Evolutionary conservation across 64 coral and sea anemone species (phyloP).

Genomic region (Cladopsammia gracilis): DNA sequence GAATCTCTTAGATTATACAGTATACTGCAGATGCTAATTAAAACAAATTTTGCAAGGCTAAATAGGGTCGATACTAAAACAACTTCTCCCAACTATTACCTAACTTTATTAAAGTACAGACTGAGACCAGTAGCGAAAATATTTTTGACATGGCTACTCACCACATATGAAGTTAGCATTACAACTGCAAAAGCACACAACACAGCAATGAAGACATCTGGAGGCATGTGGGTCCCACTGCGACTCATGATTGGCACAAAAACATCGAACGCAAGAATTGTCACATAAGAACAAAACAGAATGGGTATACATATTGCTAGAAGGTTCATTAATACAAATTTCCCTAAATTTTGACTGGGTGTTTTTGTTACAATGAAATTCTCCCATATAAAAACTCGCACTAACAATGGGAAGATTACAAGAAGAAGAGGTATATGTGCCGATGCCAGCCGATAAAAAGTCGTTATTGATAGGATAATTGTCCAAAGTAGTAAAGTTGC

Average conservation of each 20-base stretch:
- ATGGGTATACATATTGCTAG: slow-evolving; percentile 61
- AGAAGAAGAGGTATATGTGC: slow-evolving; percentile 80
- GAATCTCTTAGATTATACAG: too few relatives aligned
- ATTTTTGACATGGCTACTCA: slow-evolving; percentile 39
- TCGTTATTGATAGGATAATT: slow-evolving; percentile 75
- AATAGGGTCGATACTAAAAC: too few relatives aligned
- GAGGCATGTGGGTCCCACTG: slow-evolving; percentile 68
- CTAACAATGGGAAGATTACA: slow-evolving; percentile 77
- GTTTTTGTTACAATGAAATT: slow-evolving; percentile 50
- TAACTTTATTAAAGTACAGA: too few relatives aligned
- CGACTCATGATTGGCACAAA: slow-evolving; percentile 93
- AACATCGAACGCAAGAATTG: slow-evolving; percentile 62
- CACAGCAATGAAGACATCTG: slow-evolving; percentile 87
- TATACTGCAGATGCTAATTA: too few relatives aligned
- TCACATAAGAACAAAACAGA: slow-evolving; percentile 62
- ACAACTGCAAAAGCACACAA: slow-evolving; percentile 72
- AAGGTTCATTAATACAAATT: slow-evolving; percentile 63
- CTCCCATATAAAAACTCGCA: slow-evolving; percentile 89
- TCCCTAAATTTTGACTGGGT: background rate
- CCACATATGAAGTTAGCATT: slow-evolving; percentile 83
- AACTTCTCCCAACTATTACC: too few relatives aligned
- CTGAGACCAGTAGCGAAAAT: too few relatives aligned
- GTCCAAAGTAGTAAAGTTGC: slow-evolving; percentile 86
- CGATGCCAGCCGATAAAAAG: slow-evolving; percentile 86
- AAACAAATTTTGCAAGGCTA: too few relatives aligned